Conservation (phyloP, 2,113 vertebrate species). For the Poeciliopsis retropinna region DNA sequence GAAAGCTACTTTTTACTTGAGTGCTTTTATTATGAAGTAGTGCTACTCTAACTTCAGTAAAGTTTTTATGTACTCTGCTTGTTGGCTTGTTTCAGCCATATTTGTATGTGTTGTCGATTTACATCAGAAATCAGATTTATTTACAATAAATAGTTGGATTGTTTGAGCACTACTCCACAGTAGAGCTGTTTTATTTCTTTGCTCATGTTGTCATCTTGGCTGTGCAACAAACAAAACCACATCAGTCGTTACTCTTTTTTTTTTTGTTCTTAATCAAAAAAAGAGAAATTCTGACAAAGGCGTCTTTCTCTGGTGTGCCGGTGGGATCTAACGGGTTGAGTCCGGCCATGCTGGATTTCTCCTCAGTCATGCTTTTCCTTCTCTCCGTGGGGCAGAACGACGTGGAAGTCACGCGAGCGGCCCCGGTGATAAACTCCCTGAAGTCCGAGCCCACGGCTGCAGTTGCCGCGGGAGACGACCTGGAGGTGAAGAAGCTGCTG, state of each 20-base stretch:
- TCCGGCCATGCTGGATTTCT: conserved; percentile 30
- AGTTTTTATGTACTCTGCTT: no score
- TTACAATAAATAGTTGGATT: background rate
- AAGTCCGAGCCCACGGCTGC: conserved; percentile 80
- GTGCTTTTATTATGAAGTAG: no score
- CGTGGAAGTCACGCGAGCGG: conserved; percentile 85
- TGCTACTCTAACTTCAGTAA: no score
- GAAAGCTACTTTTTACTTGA: no score
- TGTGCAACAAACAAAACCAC: conserved; percentile 51
- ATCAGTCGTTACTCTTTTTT: conserved; percentile 37
- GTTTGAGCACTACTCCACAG: background rate
- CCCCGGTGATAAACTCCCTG: conserved; percentile 83
- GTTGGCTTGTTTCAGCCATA: no score
- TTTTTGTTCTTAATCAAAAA: conserved; percentile 1
- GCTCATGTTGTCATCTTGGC: conserved; percentile 43
- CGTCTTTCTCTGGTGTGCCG: conserved; percentile 40
- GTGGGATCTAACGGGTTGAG: conserved; percentile 33
- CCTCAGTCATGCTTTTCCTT: conserved; percentile 27
- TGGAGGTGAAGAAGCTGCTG: conserved; percentile 90
- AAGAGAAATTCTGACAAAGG: conserved; percentile 32
- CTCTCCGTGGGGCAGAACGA: conserved; percentile 83
- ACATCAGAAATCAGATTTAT: background rate
- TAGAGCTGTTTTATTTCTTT: conserved; percentile 22
- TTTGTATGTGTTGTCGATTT: no score
- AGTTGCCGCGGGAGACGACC: conserved; percentile 83